Evolutionary conservation across 2,797 vertebrate genomes (phyloP), one percentile per base, ranked within the genome.

Genomic region (Micropoecilia bifurca): DNA sequence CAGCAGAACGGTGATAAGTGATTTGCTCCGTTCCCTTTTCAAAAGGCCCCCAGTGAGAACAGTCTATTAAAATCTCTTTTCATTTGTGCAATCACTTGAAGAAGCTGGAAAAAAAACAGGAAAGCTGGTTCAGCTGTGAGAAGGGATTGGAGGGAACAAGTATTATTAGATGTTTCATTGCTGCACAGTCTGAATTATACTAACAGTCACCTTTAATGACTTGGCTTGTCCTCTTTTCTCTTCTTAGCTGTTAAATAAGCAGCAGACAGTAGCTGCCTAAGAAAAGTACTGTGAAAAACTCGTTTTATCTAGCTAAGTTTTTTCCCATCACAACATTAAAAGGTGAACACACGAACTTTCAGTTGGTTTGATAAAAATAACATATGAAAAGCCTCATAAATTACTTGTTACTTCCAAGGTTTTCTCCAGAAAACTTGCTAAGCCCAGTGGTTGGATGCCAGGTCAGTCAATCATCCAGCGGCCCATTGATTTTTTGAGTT

Each of bases 61-160:
- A 88, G 73, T 88, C 90, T 77, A 87, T 92, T 94, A 92, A 93
- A 93, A 89, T 81, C 87, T 84, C 91, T 93, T 93, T 93, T 93
- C 86, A 94, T 94, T 92, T 81, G 71, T 86, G 88, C 85, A 89
- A 92, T 90, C 84, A 79, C 87, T 92, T 90, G 86, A 89, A 79
- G 88, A 81, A 73, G 88, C 89, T 93, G 41, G 22, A 63, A 63
- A 55, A 89, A 57, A 93, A 93, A 90, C 91, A 87, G 85, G 72
- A 86, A 84, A 75, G 81, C 81, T 76, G 78, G 88, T 89, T 88
- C 84, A 90, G 92, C 90, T 82, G 80, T 71, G 74, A 80, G 83
- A 83, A 83, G 81, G 89, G 79, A 88, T 80, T 77, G 83, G 77
- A 83, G 86, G 89, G 84, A 87, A 80, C 80, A 85, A 81, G 81